Percentiles rank a stretch among this genome's conserved stretches.
Evolutionary conservation across 1,140 invertebrate species (phyloP).

Genomic region (Aphaenogaster ashmeadi): DNA sequence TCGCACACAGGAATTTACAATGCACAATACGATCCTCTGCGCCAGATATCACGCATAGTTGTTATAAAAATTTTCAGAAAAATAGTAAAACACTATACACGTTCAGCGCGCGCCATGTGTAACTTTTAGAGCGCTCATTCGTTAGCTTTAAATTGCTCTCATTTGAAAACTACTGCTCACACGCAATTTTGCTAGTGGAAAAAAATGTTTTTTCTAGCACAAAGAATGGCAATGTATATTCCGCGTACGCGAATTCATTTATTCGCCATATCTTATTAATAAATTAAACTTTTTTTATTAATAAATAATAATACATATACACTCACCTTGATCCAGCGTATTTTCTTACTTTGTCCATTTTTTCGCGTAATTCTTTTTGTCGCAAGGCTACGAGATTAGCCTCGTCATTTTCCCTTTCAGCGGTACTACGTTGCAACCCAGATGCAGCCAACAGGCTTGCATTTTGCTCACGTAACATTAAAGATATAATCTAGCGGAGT

Average conservation of each 20-base stretch:
- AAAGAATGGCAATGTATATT: background rate
- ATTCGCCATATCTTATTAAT: background rate
- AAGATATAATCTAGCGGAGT: slow-evolving; percentile 90
- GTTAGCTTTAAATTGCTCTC: background rate
- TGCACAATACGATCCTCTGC: background rate
- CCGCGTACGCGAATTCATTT: background rate
- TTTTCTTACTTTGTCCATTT: slow-evolving; percentile 89
- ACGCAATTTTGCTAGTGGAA: background rate
- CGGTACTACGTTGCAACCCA: slow-evolving; percentile 91
- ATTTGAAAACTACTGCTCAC: slow-evolving; percentile 3
- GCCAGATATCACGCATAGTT: background rate
- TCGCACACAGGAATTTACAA: background rate
- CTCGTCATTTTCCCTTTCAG: slow-evolving; percentile 94
- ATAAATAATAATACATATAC: background rate
- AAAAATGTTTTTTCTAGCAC: background rate
- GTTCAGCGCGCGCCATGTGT: background rate
- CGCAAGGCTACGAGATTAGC: slow-evolving; percentile 91
- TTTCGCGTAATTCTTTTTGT: slow-evolving; percentile 89
- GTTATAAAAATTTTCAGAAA: background rate
- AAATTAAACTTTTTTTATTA: slow-evolving; percentile 26
- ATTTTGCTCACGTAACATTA: slow-evolving; percentile 94
- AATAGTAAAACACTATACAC: background rate
- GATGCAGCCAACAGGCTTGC: slow-evolving; percentile 93
- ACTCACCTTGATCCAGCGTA: slow-evolving; percentile 90
- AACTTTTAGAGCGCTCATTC: background rate